Percentiles rank a stretch among this genome's conserved stretches.
phyloP scores from a whole-genome alignment of 2,113 vertebrate genomes.

The Podiceps cristatus region DNA sequence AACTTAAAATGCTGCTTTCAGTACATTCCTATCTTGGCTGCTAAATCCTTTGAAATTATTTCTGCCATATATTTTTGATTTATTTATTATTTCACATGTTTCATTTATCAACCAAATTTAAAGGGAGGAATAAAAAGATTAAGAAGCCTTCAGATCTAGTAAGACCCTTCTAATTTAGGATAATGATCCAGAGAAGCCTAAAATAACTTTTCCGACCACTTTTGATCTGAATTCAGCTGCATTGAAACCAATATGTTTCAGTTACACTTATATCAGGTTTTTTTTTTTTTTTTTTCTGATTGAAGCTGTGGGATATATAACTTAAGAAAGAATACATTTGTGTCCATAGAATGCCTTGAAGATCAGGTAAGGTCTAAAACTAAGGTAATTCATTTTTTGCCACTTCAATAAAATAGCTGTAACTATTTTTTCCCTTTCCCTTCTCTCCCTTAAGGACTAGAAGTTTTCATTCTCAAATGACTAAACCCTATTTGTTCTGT shows the following conservation, averaged over 20 bases:
- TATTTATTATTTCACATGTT: conserved; percentile 33
- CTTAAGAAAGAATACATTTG: background rate
- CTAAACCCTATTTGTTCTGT: conserved; percentile 82
- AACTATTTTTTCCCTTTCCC: background rate
- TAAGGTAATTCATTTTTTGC: conserved; percentile 41
- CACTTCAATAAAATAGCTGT: conserved; percentile 63
- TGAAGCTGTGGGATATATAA: background rate
- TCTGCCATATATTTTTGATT: background rate
- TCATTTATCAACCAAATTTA: background rate
- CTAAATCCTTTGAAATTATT: conserved; percentile 44
- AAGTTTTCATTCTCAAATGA: conserved; percentile 79
- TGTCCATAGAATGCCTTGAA: background rate
- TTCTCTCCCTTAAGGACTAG: conserved; percentile 64
- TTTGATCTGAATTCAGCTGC: background rate
- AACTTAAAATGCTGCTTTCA: conserved; percentile 67
- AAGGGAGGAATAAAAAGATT: background rate
- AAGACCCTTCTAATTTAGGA: background rate
- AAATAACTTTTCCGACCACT: conserved; percentile 4
- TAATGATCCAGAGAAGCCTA: background rate
- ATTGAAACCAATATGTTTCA: background rate
- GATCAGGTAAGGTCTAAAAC: conserved; percentile 36
- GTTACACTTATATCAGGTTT: background rate
- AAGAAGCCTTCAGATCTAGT: background rate
- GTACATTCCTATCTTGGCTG: background rate
- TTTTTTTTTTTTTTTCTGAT: background rate